Conservation (phyloP, 1,140 invertebrate genomes). For the Frieseomelitta varia region DNA sequence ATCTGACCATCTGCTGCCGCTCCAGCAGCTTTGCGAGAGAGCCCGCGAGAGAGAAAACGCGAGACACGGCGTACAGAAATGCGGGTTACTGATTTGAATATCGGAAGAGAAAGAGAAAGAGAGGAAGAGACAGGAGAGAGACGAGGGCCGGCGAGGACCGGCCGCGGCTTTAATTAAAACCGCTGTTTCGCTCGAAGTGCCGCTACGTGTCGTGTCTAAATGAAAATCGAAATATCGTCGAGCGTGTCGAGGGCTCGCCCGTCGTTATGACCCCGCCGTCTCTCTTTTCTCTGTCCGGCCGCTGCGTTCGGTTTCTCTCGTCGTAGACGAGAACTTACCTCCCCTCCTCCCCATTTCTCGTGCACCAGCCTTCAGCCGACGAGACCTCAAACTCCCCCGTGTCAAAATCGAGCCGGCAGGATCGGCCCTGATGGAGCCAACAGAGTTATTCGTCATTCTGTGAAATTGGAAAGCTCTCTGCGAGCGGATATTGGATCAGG, state of each 20-base stretch:
- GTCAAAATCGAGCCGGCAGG: slow-evolving; percentile 40
- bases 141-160: slow-evolving; percentile 18
- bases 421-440: slow-evolving; percentile 40
- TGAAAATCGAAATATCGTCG: slow-evolving; percentile 58
- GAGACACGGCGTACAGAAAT: slow-evolving; percentile 8
- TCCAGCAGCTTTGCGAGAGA: background rate
- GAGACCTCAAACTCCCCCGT: background rate
- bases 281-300: background rate
- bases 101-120: slow-evolving; percentile 44
- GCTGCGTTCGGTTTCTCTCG: background rate
- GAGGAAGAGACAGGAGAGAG: background rate
- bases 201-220: slow-evolving; percentile 72
- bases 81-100: slow-evolving; percentile 59
- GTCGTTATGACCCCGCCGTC: background rate
- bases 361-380: background rate
- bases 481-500: slow-evolving; percentile 48
- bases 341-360: background rate
- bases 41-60: too few relatives aligned
- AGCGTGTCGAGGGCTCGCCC: background rate
- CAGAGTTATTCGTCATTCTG: slow-evolving; percentile 52
- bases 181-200: slow-evolving; percentile 59
- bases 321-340: background rate
- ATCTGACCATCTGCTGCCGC: slow-evolving; percentile 42
- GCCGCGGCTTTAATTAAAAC: slow-evolving; percentile 79
- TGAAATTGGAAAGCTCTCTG: slow-evolving; percentile 54